Percentiles rank a stretch among this genome's conserved stretches.
Conservation (phyloP, 2,797 vertebrate species). For the Apogon hyalosoma region DNA sequence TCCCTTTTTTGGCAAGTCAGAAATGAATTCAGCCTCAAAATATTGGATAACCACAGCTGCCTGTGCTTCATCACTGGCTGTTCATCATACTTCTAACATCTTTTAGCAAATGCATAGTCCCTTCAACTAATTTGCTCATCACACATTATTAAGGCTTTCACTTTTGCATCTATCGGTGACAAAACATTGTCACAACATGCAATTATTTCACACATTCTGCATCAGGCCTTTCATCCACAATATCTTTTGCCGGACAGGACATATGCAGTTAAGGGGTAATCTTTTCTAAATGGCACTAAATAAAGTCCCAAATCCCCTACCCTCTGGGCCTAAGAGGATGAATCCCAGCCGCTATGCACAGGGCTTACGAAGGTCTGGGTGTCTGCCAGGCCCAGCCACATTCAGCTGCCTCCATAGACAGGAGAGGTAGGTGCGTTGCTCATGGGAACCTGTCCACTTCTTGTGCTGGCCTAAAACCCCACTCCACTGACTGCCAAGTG, state of each 20-base stretch:
- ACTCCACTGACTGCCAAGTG: slow-evolving; percentile 23
- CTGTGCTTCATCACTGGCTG: slow-evolving; percentile 38
- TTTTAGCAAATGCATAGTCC: background rate
- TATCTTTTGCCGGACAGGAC: slow-evolving; percentile 50
- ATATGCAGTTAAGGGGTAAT: slow-evolving; percentile 78
- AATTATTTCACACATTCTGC: slow-evolving; percentile 44
- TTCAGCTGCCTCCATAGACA: slow-evolving; percentile 30
- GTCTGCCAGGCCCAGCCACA: slow-evolving; percentile 58
- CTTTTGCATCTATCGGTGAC: slow-evolving; percentile 7
- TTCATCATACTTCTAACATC: slow-evolving; percentile 4
- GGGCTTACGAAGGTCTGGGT: slow-evolving; percentile 76
- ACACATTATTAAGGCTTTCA: background rate
- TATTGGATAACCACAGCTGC: slow-evolving; percentile 16
- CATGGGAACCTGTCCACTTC: slow-evolving; percentile 14
- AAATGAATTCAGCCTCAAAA: slow-evolving; percentile 45
- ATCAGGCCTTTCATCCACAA: slow-evolving; percentile 55
- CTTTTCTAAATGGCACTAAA: slow-evolving; percentile 83
- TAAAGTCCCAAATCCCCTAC: slow-evolving; percentile 78
- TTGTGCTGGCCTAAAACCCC: slow-evolving; percentile 33
- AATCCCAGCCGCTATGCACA: slow-evolving; percentile 71
- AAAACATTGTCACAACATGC: slow-evolving; percentile 4
- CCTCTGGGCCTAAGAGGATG: slow-evolving; percentile 80
- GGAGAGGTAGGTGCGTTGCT: slow-evolving; percentile 40
- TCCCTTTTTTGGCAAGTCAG: slow-evolving; percentile 42
- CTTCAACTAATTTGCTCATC: background rate